These are phyloP conservation scores for Chymomyza caudatula DNA, from an alignment of 2,888 invertebrate genomes.

Conservation along the genomic window DNA sequence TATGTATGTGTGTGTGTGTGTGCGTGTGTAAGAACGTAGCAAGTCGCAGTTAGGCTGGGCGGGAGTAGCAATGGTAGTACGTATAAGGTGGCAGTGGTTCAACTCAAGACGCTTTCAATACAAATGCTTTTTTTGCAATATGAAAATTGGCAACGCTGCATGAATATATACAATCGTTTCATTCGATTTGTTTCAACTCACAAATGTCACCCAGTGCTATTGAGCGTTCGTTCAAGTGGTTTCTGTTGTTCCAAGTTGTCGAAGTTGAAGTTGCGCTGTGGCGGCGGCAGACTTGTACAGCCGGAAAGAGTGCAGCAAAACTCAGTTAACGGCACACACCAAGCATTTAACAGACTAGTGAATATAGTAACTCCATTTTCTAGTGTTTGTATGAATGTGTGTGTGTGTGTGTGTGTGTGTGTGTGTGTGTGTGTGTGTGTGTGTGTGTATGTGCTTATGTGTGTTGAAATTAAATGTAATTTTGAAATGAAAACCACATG, in stretches of 20 bases:
- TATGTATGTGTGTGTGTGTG: background rate
- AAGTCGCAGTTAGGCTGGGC: slow-evolving; percentile 60
- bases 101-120: background rate
- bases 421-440: slow-evolving; percentile 16
- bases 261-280: slow-evolving; percentile 17
- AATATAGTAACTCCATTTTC: background rate
- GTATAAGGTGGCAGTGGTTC: background rate
- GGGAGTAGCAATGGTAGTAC: slow-evolving; percentile 10
- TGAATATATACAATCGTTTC: slow-evolving; percentile 14
- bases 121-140: slow-evolving; percentile 24
- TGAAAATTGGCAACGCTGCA: slow-evolving; percentile 42
- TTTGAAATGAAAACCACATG: slow-evolving; percentile 52
- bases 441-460: slow-evolving; percentile 24
- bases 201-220: slow-evolving; percentile 25
- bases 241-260: slow-evolving; percentile 12
- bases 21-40: slow-evolving; percentile 5
- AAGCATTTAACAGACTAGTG: background rate
- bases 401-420: slow-evolving; percentile 29
- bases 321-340: background rate
- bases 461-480: slow-evolving; percentile 3
- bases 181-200: slow-evolving; percentile 26
- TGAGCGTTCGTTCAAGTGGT: background rate
- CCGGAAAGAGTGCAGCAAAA: background rate
- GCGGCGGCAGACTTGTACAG: slow-evolving; percentile 11
- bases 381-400: slow-evolving; percentile 29